Base-by-base conservation (phyloP, 2,113 vertebrate genomes). In the Aspiorhynchus laticeps region DNA sequence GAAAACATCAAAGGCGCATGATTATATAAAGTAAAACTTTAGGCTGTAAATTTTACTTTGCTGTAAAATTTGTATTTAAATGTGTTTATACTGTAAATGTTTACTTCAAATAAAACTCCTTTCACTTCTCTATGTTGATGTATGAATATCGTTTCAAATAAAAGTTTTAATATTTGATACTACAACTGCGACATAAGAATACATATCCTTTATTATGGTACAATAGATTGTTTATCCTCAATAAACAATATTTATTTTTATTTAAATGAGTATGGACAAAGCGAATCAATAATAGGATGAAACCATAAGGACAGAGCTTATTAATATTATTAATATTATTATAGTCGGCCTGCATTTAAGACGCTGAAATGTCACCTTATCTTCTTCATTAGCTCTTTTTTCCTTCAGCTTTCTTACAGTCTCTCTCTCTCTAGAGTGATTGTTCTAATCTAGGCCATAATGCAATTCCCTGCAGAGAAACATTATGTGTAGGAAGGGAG, bases 391-490 rank as follows among this genome's bases (percentile, higher is more conserved):
- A n/a, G 24, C 33, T 7, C n/a, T 38, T 7, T 41, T 67, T 77
- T 24, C 38, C 28, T 86, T 24, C 31, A 7, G 71, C 28, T 51
- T 15, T 75, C 24, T 51, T 33, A n/a, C 24, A 14, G 65, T 75
- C 53, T 43, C 43, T 24, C 41, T 80, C 38, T 24, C 41, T 80
- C 53, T 41, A 81, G 73, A 87, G 46, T 80, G 80, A 89, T 88
- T 77, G 85, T 75, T 90, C 41, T 87, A 88, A 90, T 89, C 86
- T 87, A 84, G 43, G 74, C 73, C 84, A 43, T 89, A 88, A 89
- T 89, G 88, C 86, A 90, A 89, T 85, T 85, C 87, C 87, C 86
- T 59, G 77, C 88, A 87, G 86, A 83, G 75, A 85, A 79, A 26
- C 65, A 85, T 84, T 79, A 88, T 88, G 67, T 61, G 28, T 15